Conservation (phyloP, 1,140 invertebrate species). For the Eufriesea mexicana region DNA sequence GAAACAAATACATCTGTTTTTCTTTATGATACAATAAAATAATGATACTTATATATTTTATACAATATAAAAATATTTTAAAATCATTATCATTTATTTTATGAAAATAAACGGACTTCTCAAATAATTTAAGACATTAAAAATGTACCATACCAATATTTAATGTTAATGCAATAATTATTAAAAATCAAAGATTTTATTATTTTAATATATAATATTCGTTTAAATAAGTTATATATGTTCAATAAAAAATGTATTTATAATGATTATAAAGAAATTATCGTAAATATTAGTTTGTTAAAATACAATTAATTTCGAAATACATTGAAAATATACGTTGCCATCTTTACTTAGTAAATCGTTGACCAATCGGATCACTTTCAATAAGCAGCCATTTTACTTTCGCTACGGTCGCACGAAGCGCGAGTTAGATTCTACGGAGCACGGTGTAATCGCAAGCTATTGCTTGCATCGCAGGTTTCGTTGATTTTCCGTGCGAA, state of each 20-base stretch:
- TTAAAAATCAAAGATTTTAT: background rate
- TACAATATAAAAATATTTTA: background rate
- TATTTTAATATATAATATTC: background rate
- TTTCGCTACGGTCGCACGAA: constrained; percentile 78
- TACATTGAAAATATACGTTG: constrained; percentile 47
- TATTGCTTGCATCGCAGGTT: constrained; percentile 65
- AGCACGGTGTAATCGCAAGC: constrained; percentile 62
- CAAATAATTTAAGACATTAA: background rate
- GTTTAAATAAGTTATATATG: background rate
- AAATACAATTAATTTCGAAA: constrained; percentile 51
- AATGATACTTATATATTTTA: background rate
- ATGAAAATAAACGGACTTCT: background rate
- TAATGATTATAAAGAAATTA: background rate
- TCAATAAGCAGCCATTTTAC: constrained; percentile 71
- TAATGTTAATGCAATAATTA: background rate
- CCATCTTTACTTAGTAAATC: constrained; percentile 57
- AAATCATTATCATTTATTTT: background rate
- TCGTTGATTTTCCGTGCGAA: constrained; percentile 40
- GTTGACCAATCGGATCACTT: constrained; percentile 68
- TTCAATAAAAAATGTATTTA: background rate
- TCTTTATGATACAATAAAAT: background rate
- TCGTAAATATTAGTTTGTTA: background rate
- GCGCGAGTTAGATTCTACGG: constrained; percentile 32
- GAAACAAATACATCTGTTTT: background rate
- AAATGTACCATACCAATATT: background rate